Conservation (phyloP, 2,888 invertebrate species). For the Eudasyphora cyanicolor region DNA sequence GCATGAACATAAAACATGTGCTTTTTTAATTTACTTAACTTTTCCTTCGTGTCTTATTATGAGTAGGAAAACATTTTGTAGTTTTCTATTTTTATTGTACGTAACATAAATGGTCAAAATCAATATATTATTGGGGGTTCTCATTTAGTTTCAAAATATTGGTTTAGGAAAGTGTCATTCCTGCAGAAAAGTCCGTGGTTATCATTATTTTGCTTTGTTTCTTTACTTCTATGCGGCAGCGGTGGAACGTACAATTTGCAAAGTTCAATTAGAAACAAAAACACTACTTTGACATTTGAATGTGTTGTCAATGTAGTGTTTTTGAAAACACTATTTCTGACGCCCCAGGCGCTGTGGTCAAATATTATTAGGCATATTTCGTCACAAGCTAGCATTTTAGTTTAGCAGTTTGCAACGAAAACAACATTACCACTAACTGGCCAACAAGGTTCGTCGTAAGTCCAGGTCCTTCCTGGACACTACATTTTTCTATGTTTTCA, state of each 20-base stretch:
- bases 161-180: no score
- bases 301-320: conserved; percentile 35
- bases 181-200: background rate
- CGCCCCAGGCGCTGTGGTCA: background rate
- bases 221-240: background rate
- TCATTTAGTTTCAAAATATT: background rate
- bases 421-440: no score
- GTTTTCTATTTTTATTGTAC: background rate
- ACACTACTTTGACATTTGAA: conserved; percentile 43
- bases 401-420: background rate
- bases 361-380: no score
- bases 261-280: conserved; percentile 42
- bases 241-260: conserved; percentile 27
- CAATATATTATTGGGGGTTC: background rate
- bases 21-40: conserved; percentile 68
- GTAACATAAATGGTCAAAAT: background rate
- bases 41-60: no score
- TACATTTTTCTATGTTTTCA: no score
- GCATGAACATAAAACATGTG: conserved; percentile 74
- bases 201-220: background rate
- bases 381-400: no score
- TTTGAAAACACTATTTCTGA: background rate
- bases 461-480: no score
- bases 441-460: no score
- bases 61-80: background rate